A percentile compares a stretch with the other conserved stretches of the same genome.
phyloP scores from a whole-genome alignment of 2,888 invertebrate species.

The Coleophora deauratella region DNA sequence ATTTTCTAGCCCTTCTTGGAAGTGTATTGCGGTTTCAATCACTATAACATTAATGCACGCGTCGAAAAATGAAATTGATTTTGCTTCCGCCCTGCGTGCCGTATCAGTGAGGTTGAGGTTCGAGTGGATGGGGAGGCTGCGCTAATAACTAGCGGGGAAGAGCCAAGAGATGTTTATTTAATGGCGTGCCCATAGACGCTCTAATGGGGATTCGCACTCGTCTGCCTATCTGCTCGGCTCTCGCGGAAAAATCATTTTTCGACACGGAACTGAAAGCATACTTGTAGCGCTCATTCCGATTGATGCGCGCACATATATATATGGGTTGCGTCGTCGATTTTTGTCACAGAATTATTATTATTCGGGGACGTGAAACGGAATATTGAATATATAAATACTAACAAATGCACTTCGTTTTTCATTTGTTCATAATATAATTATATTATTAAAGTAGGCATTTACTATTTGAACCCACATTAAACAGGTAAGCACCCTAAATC shows the following conservation, averaged over 20 bases:
- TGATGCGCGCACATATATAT: too few species aligned
- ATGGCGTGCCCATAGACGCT: constrained; percentile 65
- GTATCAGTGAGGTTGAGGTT: constrained; percentile 57
- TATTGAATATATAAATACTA: too few species aligned
- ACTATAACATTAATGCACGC: constrained; percentile 63
- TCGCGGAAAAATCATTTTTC: constrained; percentile 27
- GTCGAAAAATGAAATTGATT: constrained; percentile 73
- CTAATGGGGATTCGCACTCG: constrained; percentile 55
- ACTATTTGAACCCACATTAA: too few species aligned
- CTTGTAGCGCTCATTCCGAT: too few species aligned
- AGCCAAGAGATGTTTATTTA: constrained; percentile 70
- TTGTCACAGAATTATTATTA: too few species aligned
- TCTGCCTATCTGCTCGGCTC: constrained; percentile 15
- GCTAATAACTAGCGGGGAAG: constrained; percentile 67
- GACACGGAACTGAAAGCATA: constrained; percentile 16
- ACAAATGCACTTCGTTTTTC: too few species aligned
- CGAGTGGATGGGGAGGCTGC: constrained; percentile 61
- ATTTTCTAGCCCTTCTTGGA: too few species aligned
- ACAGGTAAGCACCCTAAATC: too few species aligned
- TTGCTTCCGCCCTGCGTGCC: constrained; percentile 65
- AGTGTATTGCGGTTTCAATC: constrained; percentile 31
- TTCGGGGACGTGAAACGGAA: too few species aligned
- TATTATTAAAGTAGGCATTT: too few species aligned
- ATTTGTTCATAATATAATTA: too few species aligned
- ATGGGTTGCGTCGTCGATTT: too few species aligned